Percentiles rank a stretch among this genome's conserved stretches.
Evolutionary conservation across 2,888 invertebrate genomes (phyloP).

Genomic region (Drosophila percnosoma): DNA sequence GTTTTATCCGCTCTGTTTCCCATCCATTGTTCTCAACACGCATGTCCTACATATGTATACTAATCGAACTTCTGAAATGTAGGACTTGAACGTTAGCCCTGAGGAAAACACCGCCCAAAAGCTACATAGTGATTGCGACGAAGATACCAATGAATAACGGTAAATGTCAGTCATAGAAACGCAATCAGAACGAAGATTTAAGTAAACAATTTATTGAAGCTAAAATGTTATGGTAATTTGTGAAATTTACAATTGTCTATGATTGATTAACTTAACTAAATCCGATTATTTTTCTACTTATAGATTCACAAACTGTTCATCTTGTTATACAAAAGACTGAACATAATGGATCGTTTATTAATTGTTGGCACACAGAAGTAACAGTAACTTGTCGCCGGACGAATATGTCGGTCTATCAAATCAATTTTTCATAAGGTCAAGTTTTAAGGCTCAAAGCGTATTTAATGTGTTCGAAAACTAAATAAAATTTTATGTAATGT

Average conservation of each 20-base stretch:
- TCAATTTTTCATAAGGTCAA: constrained; percentile 37
- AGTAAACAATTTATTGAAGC: constrained; percentile 2
- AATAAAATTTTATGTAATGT: constrained; percentile 63
- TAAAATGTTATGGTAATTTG: constrained; percentile 36
- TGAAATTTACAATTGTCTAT: background rate
- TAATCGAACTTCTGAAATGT: constrained; percentile 52
- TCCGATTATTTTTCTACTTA: background rate
- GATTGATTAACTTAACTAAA: background rate
- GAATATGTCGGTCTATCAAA: constrained; percentile 41
- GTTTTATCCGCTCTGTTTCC: constrained; percentile 40
- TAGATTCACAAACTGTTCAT: constrained; percentile 52
- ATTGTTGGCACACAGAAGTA: constrained; percentile 31
- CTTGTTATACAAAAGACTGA: constrained; percentile 55
- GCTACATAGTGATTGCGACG: constrained; percentile 14
- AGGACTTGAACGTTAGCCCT: constrained; percentile 55
- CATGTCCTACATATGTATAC: constrained; percentile 30
- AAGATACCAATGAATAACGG: constrained; percentile 5
- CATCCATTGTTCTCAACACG: constrained; percentile 47
- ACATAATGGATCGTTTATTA: constrained; percentile 43
- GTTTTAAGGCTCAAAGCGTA: constrained; percentile 47
- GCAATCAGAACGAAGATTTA: constrained; percentile 16
- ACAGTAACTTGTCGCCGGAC: constrained; percentile 38
- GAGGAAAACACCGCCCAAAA: constrained; percentile 15
- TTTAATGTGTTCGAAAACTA: constrained; percentile 60
- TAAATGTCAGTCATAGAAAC: constrained; percentile 1